A percentile compares a stretch with the other conserved stretches of the same genome.
Evolutionary conservation across 2,888 invertebrate species (phyloP).

Genomic region (Andricus quercusramuli): DNA sequence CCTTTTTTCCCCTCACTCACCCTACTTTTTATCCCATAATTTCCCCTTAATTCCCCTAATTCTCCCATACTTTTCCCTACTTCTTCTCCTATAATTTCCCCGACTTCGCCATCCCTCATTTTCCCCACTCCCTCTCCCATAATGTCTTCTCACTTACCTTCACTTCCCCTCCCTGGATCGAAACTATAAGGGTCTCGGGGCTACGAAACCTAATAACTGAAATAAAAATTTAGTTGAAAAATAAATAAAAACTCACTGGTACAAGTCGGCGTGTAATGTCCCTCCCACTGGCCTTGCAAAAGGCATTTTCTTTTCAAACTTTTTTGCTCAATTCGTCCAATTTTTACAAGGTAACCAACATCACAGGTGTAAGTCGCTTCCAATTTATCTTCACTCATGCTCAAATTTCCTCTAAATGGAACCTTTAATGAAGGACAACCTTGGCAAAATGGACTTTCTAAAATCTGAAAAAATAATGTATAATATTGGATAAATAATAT

Average conservation of each 20-base stretch:
- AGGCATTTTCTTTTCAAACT: constrained; percentile 76
- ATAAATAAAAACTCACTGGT: constrained; percentile 30
- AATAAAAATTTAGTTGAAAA: background rate
- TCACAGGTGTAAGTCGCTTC: constrained; percentile 78
- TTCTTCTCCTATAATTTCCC: too few relatives aligned
- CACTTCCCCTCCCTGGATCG: too few relatives aligned
- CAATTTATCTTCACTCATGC: constrained; percentile 75
- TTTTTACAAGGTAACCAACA: constrained; percentile 73
- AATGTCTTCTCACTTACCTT: too few relatives aligned
- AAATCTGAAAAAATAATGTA: constrained; percentile 60
- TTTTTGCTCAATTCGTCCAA: constrained; percentile 58
- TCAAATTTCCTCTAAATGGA: constrained; percentile 79
- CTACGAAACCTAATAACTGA: too few relatives aligned
- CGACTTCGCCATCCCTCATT: too few relatives aligned
- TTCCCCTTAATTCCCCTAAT: too few relatives aligned
- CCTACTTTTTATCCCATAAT: too few relatives aligned
- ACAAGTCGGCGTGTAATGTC: constrained; percentile 77
- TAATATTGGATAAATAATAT: background rate
- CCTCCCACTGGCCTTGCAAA: constrained; percentile 81
- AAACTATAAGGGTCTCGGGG: too few relatives aligned
- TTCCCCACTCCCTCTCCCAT: too few relatives aligned
- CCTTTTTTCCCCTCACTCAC: too few relatives aligned
- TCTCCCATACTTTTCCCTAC: too few relatives aligned
- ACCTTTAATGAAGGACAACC: constrained; percentile 78
- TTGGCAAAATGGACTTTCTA: constrained; percentile 82